These are phyloP conservation scores for Proteles cristata DNA, from an alignment of 2,113 vertebrate genomes.

Conservation along the genomic window DNA sequence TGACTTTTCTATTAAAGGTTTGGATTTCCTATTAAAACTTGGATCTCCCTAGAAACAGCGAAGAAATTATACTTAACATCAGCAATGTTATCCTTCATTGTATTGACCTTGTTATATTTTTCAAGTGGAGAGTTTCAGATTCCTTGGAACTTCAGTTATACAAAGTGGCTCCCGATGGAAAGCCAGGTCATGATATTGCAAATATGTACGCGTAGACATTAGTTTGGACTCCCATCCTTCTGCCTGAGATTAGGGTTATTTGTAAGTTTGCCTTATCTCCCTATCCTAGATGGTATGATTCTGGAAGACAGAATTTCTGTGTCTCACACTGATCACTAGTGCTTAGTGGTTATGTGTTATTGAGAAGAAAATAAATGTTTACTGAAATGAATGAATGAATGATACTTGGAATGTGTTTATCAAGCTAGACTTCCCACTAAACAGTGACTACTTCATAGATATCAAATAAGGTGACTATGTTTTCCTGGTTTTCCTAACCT, in stretches of 20 bases:
- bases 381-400: background rate
- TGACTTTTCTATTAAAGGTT: background rate
- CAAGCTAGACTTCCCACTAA: background rate
- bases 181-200: background rate
- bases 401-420: background rate
- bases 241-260: background rate
- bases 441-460: background rate
- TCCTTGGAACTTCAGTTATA: background rate
- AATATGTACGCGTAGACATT: background rate
- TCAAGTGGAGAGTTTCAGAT: background rate
- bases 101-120: background rate
- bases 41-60: background rate
- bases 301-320: background rate
- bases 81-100: background rate
- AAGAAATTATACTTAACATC: background rate
- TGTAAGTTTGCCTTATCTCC: background rate
- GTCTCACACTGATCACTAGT: no score
- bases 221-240: background rate
- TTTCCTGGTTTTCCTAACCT: background rate
- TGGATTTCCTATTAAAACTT: background rate
- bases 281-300: background rate
- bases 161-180: background rate
- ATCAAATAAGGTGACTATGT: background rate
- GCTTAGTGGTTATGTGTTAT: background rate
- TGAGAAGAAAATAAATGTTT: background rate